Percentiles rank a stretch among this genome's conserved stretches.
These are phyloP conservation scores for Cheilosia variabilis DNA, from an alignment of 2,888 invertebrate species.

Conservation along the genomic window DNA sequence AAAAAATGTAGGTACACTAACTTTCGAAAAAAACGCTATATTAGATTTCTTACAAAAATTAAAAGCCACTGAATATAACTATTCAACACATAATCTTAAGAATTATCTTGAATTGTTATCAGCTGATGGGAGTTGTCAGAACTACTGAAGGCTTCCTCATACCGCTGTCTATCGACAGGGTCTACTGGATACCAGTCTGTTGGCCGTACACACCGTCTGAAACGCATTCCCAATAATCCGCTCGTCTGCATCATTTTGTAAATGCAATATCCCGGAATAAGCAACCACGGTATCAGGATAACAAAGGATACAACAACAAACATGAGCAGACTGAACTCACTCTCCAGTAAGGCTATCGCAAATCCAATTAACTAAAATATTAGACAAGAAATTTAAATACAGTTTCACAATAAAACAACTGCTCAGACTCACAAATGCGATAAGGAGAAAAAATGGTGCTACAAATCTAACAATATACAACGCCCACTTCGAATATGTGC, in stretches of 20 bases:
- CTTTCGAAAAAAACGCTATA: too few relatives aligned
- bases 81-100: not conserved
- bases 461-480: slow-evolving; percentile 86
- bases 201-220: slow-evolving; percentile 60
- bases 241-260: slow-evolving; percentile 70
- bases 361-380: not conserved
- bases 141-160: slow-evolving; percentile 77
- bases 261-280: slow-evolving; percentile 80
- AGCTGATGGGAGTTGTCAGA: slow-evolving; percentile 81
- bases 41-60: not conserved
- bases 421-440: slow-evolving; percentile 78
- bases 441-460: slow-evolving; percentile 87
- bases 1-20: too few relatives aligned
- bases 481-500: slow-evolving; percentile 50
- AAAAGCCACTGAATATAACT: not conserved
- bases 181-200: slow-evolving; percentile 77
- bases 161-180: slow-evolving; percentile 61
- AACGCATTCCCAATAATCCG: slow-evolving; percentile 58
- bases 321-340: not conserved
- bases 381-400: not conserved
- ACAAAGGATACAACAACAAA: slow-evolving; percentile 32
- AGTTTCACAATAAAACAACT: not conserved
- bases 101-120: slow-evolving; percentile 27
- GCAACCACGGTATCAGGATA: slow-evolving; percentile 78
- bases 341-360: not conserved